Evolutionary conservation across 2,888 invertebrate genomes (phyloP), one percentile per base, ranked within the genome.

Genomic region (Agonopterix heracliana): DNA sequence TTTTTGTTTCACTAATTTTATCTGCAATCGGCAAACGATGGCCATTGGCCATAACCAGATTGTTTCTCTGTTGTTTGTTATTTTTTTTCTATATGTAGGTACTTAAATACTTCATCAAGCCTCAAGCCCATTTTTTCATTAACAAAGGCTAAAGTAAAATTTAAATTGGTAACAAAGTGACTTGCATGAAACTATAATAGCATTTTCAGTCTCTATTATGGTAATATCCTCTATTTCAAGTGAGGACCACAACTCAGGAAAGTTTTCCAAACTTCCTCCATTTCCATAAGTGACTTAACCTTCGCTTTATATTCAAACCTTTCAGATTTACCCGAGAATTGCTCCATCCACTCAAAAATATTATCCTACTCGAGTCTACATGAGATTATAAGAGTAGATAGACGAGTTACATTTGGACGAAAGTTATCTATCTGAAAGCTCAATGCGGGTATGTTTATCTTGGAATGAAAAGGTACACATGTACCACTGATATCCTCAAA

Each of bases 221-320:
- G 5, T 26, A 26, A 26, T 26, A 5, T 26, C 26, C 12, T 46
- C 53, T 47, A 57, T 55, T 60, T 59, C 55, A 52, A 59, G 53
- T 51, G 54, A 54, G 47, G 42, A 44, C 42, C 47, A 48, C 47
- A 51, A 51, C 44, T 46, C 48, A 48, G 12, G 35, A 46, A 51
- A 48, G 34, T 47, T 48, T n/a, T 9, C 44, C 38, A 38, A 71
- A 73, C 60, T 72, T 73, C 69, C 60, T 64, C 64, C 66, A 77
- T 77, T 73, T 73, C 62, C 74, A 71, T 77, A 74, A 76, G 71
- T 73, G 68, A 69, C 65, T 69, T 71, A 71, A 71, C 71, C 69
- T 72, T 68, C 64, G 65, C 68, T 72, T 72, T 68, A 71, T 70
- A 71, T 73, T 74, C 71, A 67, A 69, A 68, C 70, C 64, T 57